Evolutionary conservation across 2,888 invertebrate genomes (phyloP), one percentile per base, ranked within the genome.

Genomic region (Drosophila cracens): DNA sequence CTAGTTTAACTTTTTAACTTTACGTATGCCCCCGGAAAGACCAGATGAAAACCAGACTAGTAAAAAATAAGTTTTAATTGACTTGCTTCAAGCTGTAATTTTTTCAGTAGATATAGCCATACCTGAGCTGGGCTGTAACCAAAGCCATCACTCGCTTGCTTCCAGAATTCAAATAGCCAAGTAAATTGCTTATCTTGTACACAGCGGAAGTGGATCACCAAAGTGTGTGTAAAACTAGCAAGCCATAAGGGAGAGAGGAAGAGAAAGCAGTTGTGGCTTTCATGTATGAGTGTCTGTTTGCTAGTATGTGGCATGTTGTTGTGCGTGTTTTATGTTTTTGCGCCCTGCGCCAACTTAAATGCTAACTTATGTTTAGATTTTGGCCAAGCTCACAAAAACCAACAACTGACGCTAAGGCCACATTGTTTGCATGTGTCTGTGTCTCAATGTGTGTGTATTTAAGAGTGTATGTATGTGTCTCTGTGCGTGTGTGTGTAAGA

Each of bases 321-420:
- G 76, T 84, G 81, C 79, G 79, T 84, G 79, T 83, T 85, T 84
- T 86, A 86, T 86, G 84, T 87, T 73, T 81, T 86, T 82, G 87
- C 82, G 83, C 87, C 83, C 83, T 85, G 85, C 82, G 70, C 82
- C 85, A 85, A 85, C 81, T 87, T 85, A 84, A 85, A 85, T 85
- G 83, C 87, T 87, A 85, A 85, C 85, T 84, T 85, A 85, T 87
- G 85, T 84, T 85, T 84, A 84, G 85, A 83, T 83, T 85, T 82
- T 82, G 75, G 76, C 73, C 79, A 74, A 73, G 65, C 78, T 65
- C 66, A 63, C 77, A 77, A 76, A 34, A 56, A 69, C 62, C 68
- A 78, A 66, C 80, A 78, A 72, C 83, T 72, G 82, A 73, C 29
- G 81, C 67, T 74, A 72, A 40, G 51, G 70, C 79, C 83, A 83